Conservation (phyloP, 2,113 vertebrate genomes). For the Natator depressus region DNA sequence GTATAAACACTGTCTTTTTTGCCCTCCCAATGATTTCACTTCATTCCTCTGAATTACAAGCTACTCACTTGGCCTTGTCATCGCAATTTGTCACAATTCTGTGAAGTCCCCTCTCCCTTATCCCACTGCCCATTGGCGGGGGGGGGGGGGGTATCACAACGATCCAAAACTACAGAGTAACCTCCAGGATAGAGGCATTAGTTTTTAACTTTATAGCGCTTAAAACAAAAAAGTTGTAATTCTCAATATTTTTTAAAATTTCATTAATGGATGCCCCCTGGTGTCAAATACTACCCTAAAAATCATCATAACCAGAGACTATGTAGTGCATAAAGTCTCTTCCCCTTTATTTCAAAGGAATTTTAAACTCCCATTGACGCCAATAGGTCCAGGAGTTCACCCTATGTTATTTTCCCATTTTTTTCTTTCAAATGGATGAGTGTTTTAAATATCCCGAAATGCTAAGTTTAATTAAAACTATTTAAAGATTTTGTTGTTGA, state of each 20-base stretch:
- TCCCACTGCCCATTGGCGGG: background rate
- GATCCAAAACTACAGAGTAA: background rate
- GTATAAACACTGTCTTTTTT: background rate
- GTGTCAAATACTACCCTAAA: background rate
- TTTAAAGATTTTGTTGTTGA: background rate
- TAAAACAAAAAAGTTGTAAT: background rate
- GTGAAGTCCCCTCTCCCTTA: background rate
- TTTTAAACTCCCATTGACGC: background rate
- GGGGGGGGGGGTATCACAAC: background rate
- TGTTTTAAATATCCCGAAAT: background rate
- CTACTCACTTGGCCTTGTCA: background rate
- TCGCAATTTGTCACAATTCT: background rate
- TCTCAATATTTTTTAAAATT: background rate
- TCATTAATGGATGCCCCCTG: background rate
- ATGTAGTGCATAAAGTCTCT: background rate
- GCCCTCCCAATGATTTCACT: background rate
- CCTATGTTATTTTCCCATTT: background rate
- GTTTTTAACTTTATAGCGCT: background rate
- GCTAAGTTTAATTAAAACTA: background rate
- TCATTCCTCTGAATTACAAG: background rate
- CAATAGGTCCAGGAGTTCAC: background rate
- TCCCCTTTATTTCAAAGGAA: background rate
- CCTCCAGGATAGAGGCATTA: background rate
- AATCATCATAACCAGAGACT: background rate
- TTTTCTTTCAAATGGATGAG: background rate